Evolutionary conservation across 2,797 vertebrate species (phyloP).

Genomic region (Passerculus sandwichensis): DNA sequence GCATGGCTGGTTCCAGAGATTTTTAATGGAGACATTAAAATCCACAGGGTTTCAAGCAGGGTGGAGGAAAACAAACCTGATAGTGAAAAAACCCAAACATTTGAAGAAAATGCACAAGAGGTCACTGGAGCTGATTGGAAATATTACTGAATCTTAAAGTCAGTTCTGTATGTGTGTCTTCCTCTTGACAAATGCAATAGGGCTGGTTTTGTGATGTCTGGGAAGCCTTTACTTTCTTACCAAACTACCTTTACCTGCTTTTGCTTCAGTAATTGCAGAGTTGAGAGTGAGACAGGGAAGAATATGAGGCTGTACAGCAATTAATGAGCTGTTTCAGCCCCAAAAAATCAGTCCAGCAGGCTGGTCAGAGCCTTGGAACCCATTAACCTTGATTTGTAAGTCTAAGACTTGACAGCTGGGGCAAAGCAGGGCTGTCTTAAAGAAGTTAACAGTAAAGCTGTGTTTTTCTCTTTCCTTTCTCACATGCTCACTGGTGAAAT

Average conservation of each 20-base stretch:
- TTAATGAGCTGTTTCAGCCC: background rate
- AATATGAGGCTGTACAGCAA: background rate
- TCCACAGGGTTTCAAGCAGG: background rate
- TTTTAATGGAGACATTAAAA: background rate
- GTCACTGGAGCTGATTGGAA: background rate
- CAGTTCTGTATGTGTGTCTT: background rate
- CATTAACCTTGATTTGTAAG: constrained; percentile 22
- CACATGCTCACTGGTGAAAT: background rate
- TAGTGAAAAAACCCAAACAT: background rate
- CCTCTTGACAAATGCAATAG: background rate
- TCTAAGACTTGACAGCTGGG: background rate
- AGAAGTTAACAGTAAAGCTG: background rate
- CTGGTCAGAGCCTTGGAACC: background rate
- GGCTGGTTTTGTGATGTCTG: background rate
- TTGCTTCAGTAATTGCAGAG: background rate
- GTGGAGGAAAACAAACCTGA: background rate
- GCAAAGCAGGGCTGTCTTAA: background rate
- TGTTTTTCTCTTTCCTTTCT: background rate
- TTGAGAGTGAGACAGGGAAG: background rate
- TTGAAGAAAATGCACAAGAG: background rate
- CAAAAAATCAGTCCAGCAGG: background rate
- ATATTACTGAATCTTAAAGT: background rate
- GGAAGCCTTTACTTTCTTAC: background rate
- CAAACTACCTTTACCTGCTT: background rate
- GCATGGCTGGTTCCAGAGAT: background rate